Percentiles rank a stretch among this genome's conserved stretches.
Conservation (phyloP, 1,140 invertebrate species). For the Acromyrmex echinatior region DNA sequence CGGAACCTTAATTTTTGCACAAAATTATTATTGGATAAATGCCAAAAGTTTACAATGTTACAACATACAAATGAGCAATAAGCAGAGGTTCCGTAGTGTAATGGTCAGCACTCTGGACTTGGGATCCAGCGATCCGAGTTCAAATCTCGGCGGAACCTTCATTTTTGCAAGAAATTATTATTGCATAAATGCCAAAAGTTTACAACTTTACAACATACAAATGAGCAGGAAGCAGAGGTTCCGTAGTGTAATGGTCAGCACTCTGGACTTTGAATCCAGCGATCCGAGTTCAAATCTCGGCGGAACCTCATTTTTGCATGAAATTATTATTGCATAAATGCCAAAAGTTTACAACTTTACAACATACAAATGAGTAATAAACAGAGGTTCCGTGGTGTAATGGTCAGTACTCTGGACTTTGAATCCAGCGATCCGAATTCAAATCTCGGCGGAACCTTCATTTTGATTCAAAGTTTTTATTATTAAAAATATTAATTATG, state of each 20-base stretch:
- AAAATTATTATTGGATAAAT: constrained; percentile 2
- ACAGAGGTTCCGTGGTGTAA: constrained; percentile 93
- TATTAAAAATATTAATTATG: neutral
- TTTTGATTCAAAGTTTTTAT: constrained; percentile 41
- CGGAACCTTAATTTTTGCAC: constrained; percentile 88
- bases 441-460: constrained; percentile 85
- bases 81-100: too few relatives aligned
- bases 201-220: neutral
- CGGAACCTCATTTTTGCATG: constrained; percentile 72
- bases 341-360: neutral
- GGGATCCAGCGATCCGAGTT: too few relatives aligned
- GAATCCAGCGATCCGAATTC: constrained; percentile 90
- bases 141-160: too few relatives aligned
- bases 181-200: neutral
- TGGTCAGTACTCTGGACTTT: constrained; percentile 96
- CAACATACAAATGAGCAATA: neutral
- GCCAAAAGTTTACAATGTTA: too few relatives aligned
- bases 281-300: constrained; percentile 89
- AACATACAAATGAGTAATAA: neutral
- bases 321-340: constrained; percentile 8
- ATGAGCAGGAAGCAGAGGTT: constrained; percentile 86
- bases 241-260: constrained; percentile 97
- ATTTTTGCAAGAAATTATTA: constrained; percentile 29
- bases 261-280: constrained; percentile 94
- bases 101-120: too few relatives aligned